These are phyloP conservation scores for Thecophora atra DNA, from an alignment of 2,888 invertebrate species.

Conservation along the genomic window DNA sequence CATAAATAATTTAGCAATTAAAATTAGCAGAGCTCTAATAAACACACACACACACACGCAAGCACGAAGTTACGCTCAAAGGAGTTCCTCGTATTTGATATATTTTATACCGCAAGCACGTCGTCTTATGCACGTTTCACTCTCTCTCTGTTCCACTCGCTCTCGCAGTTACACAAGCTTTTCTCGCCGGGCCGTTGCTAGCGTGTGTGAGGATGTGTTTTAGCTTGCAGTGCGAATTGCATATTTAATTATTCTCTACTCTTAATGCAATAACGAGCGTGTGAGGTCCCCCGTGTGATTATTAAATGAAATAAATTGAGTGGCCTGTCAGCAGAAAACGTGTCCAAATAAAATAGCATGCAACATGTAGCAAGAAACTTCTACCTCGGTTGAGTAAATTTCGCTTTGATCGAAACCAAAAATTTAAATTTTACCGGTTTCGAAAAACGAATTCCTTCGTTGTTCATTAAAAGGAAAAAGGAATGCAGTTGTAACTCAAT, in stretches of 20 bases:
- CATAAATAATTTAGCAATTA: not conserved
- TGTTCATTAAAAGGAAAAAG: too few relatives aligned
- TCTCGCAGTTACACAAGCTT: too few relatives aligned
- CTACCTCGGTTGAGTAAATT: too few relatives aligned
- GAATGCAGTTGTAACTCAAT: too few relatives aligned
- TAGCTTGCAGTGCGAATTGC: not conserved
- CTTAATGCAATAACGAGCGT: conserved; percentile 5
- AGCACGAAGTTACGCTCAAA: not conserved
- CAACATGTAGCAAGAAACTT: not conserved
- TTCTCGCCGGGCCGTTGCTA: too few relatives aligned
- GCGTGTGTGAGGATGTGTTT: conserved; percentile 17
- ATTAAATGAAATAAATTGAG: conserved; percentile 11
- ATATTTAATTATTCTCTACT: not conserved
- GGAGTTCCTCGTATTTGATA: not conserved
- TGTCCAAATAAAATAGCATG: not conserved
- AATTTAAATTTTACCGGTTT: too few relatives aligned
- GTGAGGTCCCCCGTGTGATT: not conserved
- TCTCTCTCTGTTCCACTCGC: too few relatives aligned
- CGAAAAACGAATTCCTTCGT: too few relatives aligned
- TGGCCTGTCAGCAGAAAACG: not conserved
- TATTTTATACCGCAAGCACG: not conserved
- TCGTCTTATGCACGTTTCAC: not conserved
- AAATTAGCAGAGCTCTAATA: not conserved
- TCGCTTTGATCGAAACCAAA: too few relatives aligned
- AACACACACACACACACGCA: too few relatives aligned